These are phyloP conservation scores for Ephialtes manifestator DNA, from an alignment of 2,888 invertebrate species.

Conservation along the genomic window DNA sequence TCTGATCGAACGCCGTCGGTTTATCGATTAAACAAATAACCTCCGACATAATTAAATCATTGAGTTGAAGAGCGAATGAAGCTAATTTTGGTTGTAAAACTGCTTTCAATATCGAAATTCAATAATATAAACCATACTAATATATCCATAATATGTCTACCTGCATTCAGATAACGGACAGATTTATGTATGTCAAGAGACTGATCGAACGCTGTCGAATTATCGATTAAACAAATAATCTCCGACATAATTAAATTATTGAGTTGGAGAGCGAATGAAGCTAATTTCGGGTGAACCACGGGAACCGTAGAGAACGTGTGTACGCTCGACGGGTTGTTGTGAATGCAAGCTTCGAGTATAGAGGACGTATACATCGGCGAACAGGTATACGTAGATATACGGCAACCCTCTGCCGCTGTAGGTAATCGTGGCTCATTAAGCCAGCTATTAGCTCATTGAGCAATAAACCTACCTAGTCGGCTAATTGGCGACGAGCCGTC, in stretches of 20 bases:
- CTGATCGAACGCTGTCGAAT: not conserved
- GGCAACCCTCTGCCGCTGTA: constrained; percentile 68
- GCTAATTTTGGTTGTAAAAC: constrained; percentile 44
- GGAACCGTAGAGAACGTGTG: constrained; percentile 26
- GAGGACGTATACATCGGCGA: not conserved
- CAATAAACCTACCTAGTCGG: constrained; percentile 82
- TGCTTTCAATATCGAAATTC: too few relatives aligned
- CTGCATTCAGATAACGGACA: too few relatives aligned
- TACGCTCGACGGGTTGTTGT: constrained; percentile 42
- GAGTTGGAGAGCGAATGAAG: not conserved
- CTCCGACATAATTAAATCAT: constrained; percentile 20
- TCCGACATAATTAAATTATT: constrained; percentile 24
- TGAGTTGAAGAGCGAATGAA: not conserved
- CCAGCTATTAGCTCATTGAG: constrained; percentile 83
- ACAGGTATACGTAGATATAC: constrained; percentile 34
- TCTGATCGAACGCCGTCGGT: not conserved
- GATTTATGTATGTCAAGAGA: not conserved
- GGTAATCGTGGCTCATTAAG: constrained; percentile 82
- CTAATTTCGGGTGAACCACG: constrained; percentile 46
- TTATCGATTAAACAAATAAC: constrained; percentile 12
- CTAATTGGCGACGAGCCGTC: constrained; percentile 80
- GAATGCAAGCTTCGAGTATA: constrained; percentile 44
- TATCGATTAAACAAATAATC: constrained; percentile 14
- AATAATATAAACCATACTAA: too few relatives aligned
- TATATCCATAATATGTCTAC: too few relatives aligned